Conservation (phyloP, 2,113 vertebrate genomes). For the Rhinolophus sinicus region DNA sequence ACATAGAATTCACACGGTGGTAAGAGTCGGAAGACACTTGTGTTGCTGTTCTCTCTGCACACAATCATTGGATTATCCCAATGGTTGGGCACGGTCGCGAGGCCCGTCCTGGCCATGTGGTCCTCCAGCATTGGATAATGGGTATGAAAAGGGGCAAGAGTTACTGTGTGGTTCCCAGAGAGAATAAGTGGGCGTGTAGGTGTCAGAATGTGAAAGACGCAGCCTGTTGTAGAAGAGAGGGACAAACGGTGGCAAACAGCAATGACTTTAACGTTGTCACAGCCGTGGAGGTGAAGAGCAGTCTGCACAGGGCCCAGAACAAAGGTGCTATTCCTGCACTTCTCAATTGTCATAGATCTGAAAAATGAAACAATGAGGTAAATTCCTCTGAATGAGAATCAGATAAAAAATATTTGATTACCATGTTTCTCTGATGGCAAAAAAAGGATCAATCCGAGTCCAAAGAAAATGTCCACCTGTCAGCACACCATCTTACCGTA, state of each 20-base stretch:
- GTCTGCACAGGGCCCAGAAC: conserved; percentile 94
- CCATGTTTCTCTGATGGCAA: background rate
- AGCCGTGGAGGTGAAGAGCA: conserved; percentile 92
- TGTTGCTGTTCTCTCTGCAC: conserved; percentile 85
- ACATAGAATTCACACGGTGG: conserved; percentile 89
- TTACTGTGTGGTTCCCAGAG: conserved; percentile 90
- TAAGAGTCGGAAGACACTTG: conserved; percentile 87
- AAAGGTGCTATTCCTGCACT: conserved; percentile 93
- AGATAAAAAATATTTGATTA: background rate
- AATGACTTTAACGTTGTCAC: conserved; percentile 91
- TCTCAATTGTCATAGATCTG: conserved; percentile 95
- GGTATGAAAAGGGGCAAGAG: conserved; percentile 95
- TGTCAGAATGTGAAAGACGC: conserved; percentile 90
- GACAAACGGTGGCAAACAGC: conserved; percentile 90
- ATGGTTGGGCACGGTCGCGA: conserved; percentile 94
- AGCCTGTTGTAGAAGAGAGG: conserved; percentile 88
- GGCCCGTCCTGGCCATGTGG: conserved; percentile 95
- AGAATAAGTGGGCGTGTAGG: conserved; percentile 94
- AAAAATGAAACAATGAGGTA: background rate
- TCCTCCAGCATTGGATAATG: conserved; percentile 97
- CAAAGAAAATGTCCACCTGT: background rate
- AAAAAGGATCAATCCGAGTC: background rate
- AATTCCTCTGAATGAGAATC: background rate
- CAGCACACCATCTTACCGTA: conserved; percentile 87
- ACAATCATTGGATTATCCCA: conserved; percentile 94